Base-by-base conservation (phyloP, 2,888 invertebrate species). In the Harpalus rufipes region DNA sequence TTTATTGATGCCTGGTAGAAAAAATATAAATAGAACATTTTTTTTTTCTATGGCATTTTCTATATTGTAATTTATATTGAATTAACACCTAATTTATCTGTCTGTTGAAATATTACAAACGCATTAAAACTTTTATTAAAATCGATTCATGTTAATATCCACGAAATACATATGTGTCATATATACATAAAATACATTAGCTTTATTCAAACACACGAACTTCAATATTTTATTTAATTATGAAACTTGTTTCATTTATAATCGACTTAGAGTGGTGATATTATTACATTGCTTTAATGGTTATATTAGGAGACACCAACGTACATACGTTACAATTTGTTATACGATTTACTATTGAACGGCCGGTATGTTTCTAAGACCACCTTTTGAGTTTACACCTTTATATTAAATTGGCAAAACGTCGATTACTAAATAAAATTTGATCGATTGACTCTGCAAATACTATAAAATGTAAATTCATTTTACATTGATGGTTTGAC, bases 141-240 rank as follows among this genome's bases (percentile, higher is more conserved):
- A 51, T 51, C 44, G 44, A 51, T 51, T 51, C 44, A 51, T 10
- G 44, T 51, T 51, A 51, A 51, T 51, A 51, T 51, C 44, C 44
- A 51, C 44, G 1, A 12, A 51, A 8, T 51, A 12, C 5, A 8
- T 51, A 51, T 51, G 32, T 32, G 32, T 5, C 44, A 10, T 4
- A 12, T 51, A 51, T 4, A 12, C 10, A 51, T 5, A 51, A 51
- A 51, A 51, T 10, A 51, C 44, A 51, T 51, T 51, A 51, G 4
- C 2, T 12, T 12, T 51, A 51, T 51, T 51, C 44, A 51, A 51
- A 51, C 44, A 12, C 12, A 51, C 12, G 4, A 51, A 51, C 44
- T 51, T 51, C 5, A 51, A 51, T 51, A 51, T 51, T 51, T 51
- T 51, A 51, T 51, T 51, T 51, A 51, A 51, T 51, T 51, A 51